phyloP scores from a whole-genome alignment of 2,797 vertebrate species.

The Alca torda region DNA sequence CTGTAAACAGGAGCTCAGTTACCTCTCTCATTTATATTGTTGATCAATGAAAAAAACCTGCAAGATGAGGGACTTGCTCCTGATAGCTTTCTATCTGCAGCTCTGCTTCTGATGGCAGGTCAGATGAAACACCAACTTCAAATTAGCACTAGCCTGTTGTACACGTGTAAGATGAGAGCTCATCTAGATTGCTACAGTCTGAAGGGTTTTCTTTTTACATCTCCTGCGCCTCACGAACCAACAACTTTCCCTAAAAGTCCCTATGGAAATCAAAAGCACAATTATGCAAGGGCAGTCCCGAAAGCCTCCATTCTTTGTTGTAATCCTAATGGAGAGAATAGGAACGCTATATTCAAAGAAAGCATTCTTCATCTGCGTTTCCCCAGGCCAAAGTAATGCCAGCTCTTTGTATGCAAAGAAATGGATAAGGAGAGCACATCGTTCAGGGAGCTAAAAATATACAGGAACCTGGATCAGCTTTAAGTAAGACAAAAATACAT shows the following conservation, averaged over 20 bases:
- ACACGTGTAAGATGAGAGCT: neutral
- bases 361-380: neutral
- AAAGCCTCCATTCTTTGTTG: neutral
- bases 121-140: neutral
- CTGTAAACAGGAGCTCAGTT: neutral
- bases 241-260: neutral
- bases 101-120: neutral
- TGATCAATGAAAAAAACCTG: neutral
- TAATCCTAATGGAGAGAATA: neutral
- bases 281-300: neutral
- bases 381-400: neutral
- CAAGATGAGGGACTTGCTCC: neutral
- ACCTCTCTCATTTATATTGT: neutral
- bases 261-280: neutral
- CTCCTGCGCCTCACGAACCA: neutral
- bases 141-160: neutral
- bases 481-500: neutral
- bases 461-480: neutral
- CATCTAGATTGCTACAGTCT: neutral
- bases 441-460: neutral
- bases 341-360: neutral
- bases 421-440: neutral
- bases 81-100: neutral
- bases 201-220: neutral
- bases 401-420: neutral